A percentile compares a stretch with the other conserved stretches of the same genome.
phyloP scores from a whole-genome alignment of 2,888 invertebrate species.

The Cenopis cana region DNA sequence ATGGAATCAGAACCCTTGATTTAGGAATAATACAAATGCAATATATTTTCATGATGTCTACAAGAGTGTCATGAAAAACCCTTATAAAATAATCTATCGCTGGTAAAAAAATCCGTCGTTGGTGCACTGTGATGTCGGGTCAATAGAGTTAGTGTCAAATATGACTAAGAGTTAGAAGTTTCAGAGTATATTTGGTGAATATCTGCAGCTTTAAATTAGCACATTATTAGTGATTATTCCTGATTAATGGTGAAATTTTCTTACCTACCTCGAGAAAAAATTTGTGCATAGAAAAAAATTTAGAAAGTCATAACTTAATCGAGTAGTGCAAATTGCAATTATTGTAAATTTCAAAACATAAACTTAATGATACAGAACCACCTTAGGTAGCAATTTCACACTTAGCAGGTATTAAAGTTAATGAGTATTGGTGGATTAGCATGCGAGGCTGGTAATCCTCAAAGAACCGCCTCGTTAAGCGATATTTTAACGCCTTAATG shows the following conservation, averaged over 20 bases:
- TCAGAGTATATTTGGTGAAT: not conserved
- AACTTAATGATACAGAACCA: conserved; percentile 25
- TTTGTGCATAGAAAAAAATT: too few relatives aligned
- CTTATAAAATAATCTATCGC: too few relatives aligned
- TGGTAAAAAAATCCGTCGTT: too few relatives aligned
- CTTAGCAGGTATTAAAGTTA: conserved; percentile 24
- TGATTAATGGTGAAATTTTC: too few relatives aligned
- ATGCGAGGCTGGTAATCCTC: conserved; percentile 20
- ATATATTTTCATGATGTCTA: too few relatives aligned
- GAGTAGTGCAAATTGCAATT: not conserved
- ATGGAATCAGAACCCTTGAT: not conserved
- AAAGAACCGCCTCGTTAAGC: conserved; percentile 31
- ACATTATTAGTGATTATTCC: too few relatives aligned
- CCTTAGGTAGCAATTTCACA: conserved; percentile 29
- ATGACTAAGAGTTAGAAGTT: not conserved
- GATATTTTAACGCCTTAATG: conserved; percentile 13
- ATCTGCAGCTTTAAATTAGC: not conserved
- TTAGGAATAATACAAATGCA: not conserved
- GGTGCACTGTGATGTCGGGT: too few relatives aligned
- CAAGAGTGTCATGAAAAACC: too few relatives aligned
- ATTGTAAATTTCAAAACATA: conserved; percentile 9
- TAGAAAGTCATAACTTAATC: too few relatives aligned
- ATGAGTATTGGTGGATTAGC: conserved; percentile 26
- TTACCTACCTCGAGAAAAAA: too few relatives aligned
- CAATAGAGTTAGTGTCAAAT: too few relatives aligned